Conservation (phyloP, 2,888 invertebrate genomes). For the Drosophila nigricruria region DNA sequence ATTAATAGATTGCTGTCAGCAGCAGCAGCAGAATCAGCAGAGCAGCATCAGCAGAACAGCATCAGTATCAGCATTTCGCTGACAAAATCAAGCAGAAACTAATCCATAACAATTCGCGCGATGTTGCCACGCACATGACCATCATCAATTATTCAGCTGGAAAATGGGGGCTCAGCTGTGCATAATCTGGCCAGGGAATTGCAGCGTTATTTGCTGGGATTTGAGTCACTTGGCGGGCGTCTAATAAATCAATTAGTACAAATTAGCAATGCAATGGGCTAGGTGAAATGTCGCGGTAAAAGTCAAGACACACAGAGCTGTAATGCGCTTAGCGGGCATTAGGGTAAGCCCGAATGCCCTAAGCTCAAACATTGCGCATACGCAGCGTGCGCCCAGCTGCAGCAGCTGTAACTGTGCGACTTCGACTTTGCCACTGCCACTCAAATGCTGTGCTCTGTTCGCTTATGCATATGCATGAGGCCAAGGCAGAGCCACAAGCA, state of each 20-base stretch:
- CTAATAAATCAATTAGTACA: conserved; percentile 63
- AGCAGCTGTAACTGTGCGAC: conserved; percentile 12
- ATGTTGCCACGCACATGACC: conserved; percentile 13
- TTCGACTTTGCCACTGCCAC: conserved; percentile 20
- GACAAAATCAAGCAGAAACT: conserved; percentile 41
- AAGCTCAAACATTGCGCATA: conserved; percentile 53
- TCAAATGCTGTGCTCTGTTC: conserved; percentile 27
- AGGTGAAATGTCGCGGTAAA: conserved; percentile 10
- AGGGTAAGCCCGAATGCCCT: conserved; percentile 25
- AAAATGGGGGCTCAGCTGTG: conserved; percentile 8
- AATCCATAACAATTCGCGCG: conserved; percentile 49
- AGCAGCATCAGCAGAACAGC: conserved; percentile 8
- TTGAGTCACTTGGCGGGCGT: conserved; percentile 21
- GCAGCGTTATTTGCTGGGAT: conserved; percentile 10
- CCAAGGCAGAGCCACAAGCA: conserved; percentile 1
- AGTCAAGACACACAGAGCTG: conserved; percentile 34
- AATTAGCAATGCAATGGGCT: conserved; percentile 36
- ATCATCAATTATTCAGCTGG: conserved; percentile 51
- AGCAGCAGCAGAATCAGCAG: conserved; percentile 18
- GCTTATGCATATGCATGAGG: conserved; percentile 65
- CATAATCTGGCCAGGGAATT: conserved; percentile 33
- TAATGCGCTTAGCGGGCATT: conserved; percentile 57
- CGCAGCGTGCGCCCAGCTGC: conserved; percentile 43
- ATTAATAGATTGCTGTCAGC: conserved; percentile 61
- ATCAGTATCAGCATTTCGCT: not conserved